Evolutionary conservation across 1,140 invertebrate species (phyloP), one percentile per base, ranked within the genome.

Genomic region (Hylyphantes graminicola): DNA sequence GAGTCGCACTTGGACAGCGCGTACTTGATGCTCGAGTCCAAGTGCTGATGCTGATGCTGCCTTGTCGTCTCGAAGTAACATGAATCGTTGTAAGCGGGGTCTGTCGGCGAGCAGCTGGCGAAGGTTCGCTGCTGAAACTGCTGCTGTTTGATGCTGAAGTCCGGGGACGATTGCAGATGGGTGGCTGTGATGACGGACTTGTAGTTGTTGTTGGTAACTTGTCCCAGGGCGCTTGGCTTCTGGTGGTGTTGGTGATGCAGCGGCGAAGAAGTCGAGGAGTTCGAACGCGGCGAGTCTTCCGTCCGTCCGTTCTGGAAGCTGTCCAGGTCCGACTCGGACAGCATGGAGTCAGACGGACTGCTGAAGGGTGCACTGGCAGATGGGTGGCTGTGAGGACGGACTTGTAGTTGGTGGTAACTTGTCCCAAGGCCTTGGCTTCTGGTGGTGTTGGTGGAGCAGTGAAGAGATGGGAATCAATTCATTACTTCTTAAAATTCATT

Each of bases 281-380:
- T 63, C 12, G 80, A 74, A 19, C 63, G 15, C 11, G 79, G 76
- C 0, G 75, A 79, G 11, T 73, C 67, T 35, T 35, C 35, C n/a
- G 67, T 54, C 68, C 73, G 19, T 19, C 80, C 81, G 55, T 85
- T 85, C n/a, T 72, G 82, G 54, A 78, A 85, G 61, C 55, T 67
- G 9, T 83, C 86, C n/a, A 86, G 61, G 57, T 87, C 85, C 1
- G 83, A 85, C 17, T 87, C 87, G 12, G 86, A 86, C 7, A 86
- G 19, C 21, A 85, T 76, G 10, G 85, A 86, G 53, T 87, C 85
- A 10, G 86, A 87, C 6, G 85, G 86, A 67, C 81, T 87, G 61
- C 86, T 86, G 79, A 80, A 86, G 8, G 83, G 80, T 21, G 78
- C 86, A 8, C 82, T 86, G n/a, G 78, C 83, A 8, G n/a, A n/a